Base-by-base conservation (phyloP, 2,888 invertebrate species). In the Leptogaster cylindrica region DNA sequence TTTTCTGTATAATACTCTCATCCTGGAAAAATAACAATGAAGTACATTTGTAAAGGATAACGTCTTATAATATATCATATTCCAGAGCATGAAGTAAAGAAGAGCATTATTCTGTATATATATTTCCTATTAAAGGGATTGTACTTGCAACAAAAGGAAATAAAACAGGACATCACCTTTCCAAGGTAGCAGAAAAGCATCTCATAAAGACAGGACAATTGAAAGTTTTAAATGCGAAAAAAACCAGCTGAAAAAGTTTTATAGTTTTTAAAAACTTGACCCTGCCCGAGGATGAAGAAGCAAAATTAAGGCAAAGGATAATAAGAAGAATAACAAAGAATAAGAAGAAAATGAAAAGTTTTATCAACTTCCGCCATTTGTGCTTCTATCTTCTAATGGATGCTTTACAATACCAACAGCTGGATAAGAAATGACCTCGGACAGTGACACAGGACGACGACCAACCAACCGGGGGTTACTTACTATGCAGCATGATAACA, bases 241-340 rank as follows among this genome's bases (percentile, higher is more conserved):
- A 33, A 20, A 33, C 18, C n/a, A 52, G 33, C 33, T n/a, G n/a
- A 18, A 10, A 10, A 52, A 52, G 10, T 52, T 52, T 52, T 52
- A 52, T 52, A 52, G 52, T 52, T 33, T 52, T 33, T n/a, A n/a
- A 52, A 52, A 52, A 52, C 52, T 52, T 52, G 52, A 52, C 52
- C 52, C 52, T 33, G 14, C 28, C 28, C 27, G 16, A 18, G 10
- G 18, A 36, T 20, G 52, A 48, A n/a, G 48, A 10, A 18, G n/a
- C n/a, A 12, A 25, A 25, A 48, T 1, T 48, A 48, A 18, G 25
- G 4, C 18, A 12, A 25, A 48, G 23, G 12, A 48, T 10, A 25
- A 23, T n/a, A 18, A 12, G 23, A 23, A 23, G 48, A 10, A 23
- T 20, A 12, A 3, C 18, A 23, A 12, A 39, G 6, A 39, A 39